phyloP scores from a whole-genome alignment of 2,113 vertebrate species.

The Pangasianodon hypophthalmus region DNA sequence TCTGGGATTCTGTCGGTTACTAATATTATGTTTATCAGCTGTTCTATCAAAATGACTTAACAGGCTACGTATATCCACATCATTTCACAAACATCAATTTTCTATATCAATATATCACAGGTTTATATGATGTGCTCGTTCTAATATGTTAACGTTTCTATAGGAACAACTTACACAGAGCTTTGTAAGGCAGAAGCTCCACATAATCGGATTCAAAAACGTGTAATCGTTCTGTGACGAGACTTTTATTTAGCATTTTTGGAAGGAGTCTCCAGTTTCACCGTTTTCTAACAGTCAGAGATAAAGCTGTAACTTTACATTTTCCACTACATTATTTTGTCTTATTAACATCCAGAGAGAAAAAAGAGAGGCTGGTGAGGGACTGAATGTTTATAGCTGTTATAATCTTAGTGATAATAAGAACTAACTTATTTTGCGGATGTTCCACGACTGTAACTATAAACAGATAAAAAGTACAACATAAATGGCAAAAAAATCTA shows the following conservation, averaged over 20 bases:
- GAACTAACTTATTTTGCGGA: neutral
- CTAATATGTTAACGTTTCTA: neutral
- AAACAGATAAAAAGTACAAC: neutral
- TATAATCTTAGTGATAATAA: neutral
- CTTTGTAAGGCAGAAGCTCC: neutral
- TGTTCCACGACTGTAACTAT: neutral
- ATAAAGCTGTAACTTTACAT: no score
- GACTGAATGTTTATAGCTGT: neutral
- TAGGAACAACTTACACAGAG: neutral
- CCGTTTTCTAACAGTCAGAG: neutral
- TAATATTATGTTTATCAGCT: neutral
- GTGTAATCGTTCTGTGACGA: neutral
- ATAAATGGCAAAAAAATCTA: neutral
- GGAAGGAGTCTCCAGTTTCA: neutral
- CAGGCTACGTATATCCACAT: neutral
- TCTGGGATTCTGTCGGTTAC: neutral
- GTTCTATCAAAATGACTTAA: neutral
- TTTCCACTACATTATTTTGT: neutral
- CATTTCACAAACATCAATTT: neutral
- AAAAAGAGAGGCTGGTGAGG: neutral
- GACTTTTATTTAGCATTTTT: neutral
- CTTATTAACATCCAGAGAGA: neutral
- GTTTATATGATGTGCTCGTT: neutral
- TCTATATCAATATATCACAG: neutral
- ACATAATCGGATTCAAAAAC: neutral